Evolutionary conservation across 2,888 invertebrate species (phyloP).

Genomic region (Orthonevra nobilis): DNA sequence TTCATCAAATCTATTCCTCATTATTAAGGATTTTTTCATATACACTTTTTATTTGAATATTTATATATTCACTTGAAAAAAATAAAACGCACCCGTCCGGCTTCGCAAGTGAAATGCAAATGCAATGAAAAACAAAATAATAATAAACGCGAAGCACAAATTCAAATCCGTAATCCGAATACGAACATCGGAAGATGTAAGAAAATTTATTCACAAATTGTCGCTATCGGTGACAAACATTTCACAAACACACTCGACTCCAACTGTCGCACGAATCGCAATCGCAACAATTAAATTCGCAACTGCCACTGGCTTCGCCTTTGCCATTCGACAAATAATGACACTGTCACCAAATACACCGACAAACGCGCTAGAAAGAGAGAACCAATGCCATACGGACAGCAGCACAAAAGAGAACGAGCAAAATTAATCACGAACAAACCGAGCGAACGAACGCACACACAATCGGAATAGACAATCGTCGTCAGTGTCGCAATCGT

Average conservation of each 20-base stretch:
- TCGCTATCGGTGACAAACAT: slow-evolving; percentile 67
- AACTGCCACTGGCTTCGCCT: too few species aligned
- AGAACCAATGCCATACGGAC: too few species aligned
- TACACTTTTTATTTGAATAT: slow-evolving; percentile 3
- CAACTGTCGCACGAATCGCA: slow-evolving; percentile 70
- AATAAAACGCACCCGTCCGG: slow-evolving; percentile 61
- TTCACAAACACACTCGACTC: slow-evolving; percentile 70
- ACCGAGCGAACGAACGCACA: slow-evolving; percentile 29
- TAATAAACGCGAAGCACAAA: slow-evolving; percentile 32
- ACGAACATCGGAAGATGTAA: slow-evolving; percentile 28
- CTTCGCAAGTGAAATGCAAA: slow-evolving; percentile 64
- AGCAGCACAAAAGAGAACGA: slow-evolving; percentile 25
- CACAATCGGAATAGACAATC: slow-evolving; percentile 64
- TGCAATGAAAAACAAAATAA: too few species aligned
- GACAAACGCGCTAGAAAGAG: slow-evolving; percentile 22
- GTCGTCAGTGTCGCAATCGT: slow-evolving; percentile 67
- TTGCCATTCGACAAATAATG: slow-evolving; percentile 59
- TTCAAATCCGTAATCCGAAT: slow-evolving; percentile 49
- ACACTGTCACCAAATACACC: slow-evolving; percentile 48
- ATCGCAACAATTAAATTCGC: slow-evolving; percentile 69
- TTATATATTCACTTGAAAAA: slow-evolving; percentile 30
- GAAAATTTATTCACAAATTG: slow-evolving; percentile 59
- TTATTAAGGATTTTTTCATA: slow-evolving; percentile 2
- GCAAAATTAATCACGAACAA: neutral
- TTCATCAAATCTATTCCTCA: slow-evolving; percentile 21